phyloP scores from a whole-genome alignment of 2,888 invertebrate species.

The Drosophila nigritarsus region DNA sequence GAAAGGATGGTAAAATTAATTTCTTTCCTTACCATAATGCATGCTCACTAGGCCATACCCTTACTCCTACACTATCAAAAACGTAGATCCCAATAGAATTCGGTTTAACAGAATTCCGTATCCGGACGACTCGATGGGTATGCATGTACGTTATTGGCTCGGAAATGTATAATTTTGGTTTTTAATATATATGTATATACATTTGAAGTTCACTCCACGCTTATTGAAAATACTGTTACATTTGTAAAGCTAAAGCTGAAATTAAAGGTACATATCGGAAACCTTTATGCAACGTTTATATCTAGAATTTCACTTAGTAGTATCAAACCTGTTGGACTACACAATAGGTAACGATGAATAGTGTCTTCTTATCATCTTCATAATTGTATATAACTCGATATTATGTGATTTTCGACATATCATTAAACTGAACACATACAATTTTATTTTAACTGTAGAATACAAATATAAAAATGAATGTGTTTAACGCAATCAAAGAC shows the following conservation, averaged over 20 bases:
- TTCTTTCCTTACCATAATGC: no score
- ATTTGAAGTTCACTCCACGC: background rate
- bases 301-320: background rate
- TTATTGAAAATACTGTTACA: background rate
- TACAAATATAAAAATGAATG: background rate
- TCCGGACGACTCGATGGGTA: background rate
- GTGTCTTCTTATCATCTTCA: slow-evolving; percentile 9
- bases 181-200: background rate
- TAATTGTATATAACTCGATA: slow-evolving; percentile 4
- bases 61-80: background rate
- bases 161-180: background rate
- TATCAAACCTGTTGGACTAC: background rate
- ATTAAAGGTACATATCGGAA: background rate
- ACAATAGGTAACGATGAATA: background rate
- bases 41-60: no score
- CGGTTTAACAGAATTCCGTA: background rate
- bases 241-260: background rate
- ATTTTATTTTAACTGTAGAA: background rate
- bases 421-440: background rate
- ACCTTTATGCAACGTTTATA: background rate
- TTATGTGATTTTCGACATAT: slow-evolving; percentile 4
- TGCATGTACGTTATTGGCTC: background rate
- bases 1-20: no score
- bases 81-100: background rate
- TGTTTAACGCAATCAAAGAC: background rate